Conservation (phyloP, 2,113 vertebrate genomes). For the Morphnarchus princeps region DNA sequence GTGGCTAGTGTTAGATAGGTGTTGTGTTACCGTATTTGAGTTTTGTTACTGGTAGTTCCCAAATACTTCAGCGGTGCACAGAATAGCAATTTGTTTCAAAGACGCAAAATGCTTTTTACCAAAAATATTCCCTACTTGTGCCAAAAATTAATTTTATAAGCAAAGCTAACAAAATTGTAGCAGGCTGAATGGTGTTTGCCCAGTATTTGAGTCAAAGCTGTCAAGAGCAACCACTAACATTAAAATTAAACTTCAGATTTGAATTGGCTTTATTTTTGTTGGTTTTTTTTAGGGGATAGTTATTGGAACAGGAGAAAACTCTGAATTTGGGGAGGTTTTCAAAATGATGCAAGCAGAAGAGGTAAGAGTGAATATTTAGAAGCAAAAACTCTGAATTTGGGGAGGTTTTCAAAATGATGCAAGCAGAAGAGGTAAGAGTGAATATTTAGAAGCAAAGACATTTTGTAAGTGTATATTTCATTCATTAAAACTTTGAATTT, state of each 20-base stretch:
- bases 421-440: slow-evolving; percentile 92
- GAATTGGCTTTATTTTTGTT: neutral
- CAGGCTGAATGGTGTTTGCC: neutral
- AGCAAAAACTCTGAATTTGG: too few species aligned
- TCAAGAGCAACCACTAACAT: neutral
- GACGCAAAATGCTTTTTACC: neutral
- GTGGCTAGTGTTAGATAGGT: neutral
- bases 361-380: too few species aligned
- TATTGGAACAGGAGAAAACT: slow-evolving; percentile 97
- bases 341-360: too few species aligned
- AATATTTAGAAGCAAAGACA: neutral
- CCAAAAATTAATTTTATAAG: neutral
- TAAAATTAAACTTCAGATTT: neutral
- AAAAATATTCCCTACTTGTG: neutral
- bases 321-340: slow-evolving; percentile 6
- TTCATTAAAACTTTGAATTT: neutral
- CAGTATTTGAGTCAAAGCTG: neutral
- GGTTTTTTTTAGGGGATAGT: slow-evolving; percentile 85
- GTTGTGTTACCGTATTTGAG: neutral
- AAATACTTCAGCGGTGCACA: neutral
- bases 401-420: slow-evolving; percentile 98
- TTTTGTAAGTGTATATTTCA: neutral
- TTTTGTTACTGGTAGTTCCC: neutral
- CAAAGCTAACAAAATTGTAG: neutral
- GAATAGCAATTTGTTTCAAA: neutral